phyloP scores from a whole-genome alignment of 2,797 vertebrate genomes.

The Iguana delicatissima region DNA sequence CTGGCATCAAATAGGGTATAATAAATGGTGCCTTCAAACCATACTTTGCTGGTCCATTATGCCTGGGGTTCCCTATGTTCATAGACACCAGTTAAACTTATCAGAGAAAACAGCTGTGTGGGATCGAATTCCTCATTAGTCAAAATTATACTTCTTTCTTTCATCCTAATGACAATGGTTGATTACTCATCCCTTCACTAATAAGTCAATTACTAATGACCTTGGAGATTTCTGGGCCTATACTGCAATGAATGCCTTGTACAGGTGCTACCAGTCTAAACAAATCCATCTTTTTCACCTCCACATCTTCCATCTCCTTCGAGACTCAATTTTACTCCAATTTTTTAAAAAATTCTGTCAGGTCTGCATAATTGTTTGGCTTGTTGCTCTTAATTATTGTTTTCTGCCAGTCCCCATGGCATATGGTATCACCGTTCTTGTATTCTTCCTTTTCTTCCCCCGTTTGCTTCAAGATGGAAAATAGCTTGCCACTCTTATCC shows the following conservation, averaged over 20 bases:
- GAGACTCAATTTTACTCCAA: constrained; percentile 8
- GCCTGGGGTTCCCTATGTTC: neutral
- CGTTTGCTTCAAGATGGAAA: constrained; percentile 42
- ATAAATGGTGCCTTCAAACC: no score
- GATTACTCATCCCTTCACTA: neutral
- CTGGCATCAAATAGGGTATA: neutral
- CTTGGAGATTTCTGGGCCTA: neutral
- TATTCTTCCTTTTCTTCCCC: neutral
- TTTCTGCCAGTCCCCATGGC: neutral
- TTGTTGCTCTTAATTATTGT: constrained; percentile 22
- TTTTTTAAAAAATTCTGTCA: neutral
- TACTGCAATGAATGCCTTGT: constrained; percentile 6
- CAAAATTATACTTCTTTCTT: neutral
- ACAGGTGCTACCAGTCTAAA: constrained; percentile 21
- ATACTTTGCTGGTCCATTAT: neutral
- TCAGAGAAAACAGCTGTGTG: constrained; percentile 23
- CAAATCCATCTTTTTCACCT: neutral
- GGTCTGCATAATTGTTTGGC: neutral
- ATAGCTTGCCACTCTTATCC: constrained; percentile 27
- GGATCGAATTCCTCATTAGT: constrained; percentile 19
- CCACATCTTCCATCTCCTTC: neutral
- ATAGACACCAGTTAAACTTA: neutral
- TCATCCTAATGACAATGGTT: neutral
- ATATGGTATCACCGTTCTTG: constrained; percentile 34
- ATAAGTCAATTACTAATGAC: neutral